Evolutionary conservation across 2,113 vertebrate genomes (phyloP).

Genomic region (Nothobranchius furzeri): DNA sequence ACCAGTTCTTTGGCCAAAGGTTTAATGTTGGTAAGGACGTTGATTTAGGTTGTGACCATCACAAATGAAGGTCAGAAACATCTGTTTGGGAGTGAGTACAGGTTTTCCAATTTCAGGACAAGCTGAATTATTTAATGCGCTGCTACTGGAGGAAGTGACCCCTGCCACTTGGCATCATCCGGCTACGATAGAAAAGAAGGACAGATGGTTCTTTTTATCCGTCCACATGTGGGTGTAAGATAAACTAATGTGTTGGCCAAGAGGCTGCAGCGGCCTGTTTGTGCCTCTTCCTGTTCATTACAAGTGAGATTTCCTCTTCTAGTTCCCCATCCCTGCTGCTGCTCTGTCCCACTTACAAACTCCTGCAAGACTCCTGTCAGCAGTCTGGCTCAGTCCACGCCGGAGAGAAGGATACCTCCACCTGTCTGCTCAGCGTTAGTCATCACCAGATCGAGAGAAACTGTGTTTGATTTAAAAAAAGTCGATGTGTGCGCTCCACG

Average conservation of each 20-base stretch:
- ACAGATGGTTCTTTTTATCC: conserved; percentile 55
- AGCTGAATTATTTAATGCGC: conserved; percentile 57
- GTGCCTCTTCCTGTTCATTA: conserved; percentile 36
- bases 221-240: conserved; percentile 44
- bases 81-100: conserved; percentile 21
- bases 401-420: conserved; percentile 44
- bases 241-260: conserved; percentile 39
- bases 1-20: no score
- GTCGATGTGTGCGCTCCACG: conserved; percentile 50
- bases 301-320: conserved; percentile 34
- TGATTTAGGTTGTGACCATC: conserved; percentile 11
- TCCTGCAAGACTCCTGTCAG: conserved; percentile 47
- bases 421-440: conserved; percentile 66
- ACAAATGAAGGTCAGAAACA: conserved; percentile 34
- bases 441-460: conserved; percentile 51
- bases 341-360: conserved; percentile 49
- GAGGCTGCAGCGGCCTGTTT: conserved; percentile 44
- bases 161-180: not conserved
- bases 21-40: not conserved
- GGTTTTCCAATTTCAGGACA: conserved; percentile 9
- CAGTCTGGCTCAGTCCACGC: conserved; percentile 32
- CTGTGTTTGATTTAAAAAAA: conserved; percentile 67
- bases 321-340: conserved; percentile 9
- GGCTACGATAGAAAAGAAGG: conserved; percentile 7
- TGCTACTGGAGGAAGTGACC: conserved; percentile 23